A percentile compares a stretch with the other conserved stretches of the same genome.
Evolutionary conservation across 2,113 vertebrate species (phyloP).

Genomic region (Micronycteris hirsuta): DNA sequence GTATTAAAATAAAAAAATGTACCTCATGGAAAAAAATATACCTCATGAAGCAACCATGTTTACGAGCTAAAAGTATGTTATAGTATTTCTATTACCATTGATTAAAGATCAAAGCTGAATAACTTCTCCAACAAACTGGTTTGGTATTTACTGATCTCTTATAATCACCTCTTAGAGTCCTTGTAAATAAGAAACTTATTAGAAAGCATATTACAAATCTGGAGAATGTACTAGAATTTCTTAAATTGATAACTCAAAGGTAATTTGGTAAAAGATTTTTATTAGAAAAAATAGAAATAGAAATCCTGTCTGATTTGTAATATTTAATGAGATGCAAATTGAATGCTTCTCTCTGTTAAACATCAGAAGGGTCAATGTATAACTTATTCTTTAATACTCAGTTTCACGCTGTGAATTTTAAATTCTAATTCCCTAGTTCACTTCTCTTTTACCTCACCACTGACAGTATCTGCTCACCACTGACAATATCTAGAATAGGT

Average conservation of each 20-base stretch:
- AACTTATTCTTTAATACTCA: constrained; percentile 50
- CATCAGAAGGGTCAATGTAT: constrained; percentile 42
- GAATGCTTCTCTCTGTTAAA: constrained; percentile 58
- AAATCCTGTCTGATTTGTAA: constrained; percentile 21
- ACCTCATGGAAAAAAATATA: background rate
- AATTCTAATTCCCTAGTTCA: constrained; percentile 52
- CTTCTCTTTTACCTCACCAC: constrained; percentile 29
- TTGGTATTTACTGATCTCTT: background rate
- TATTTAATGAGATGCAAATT: constrained; percentile 65
- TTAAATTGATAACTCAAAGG: background rate
- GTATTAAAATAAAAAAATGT: background rate
- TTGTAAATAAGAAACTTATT: constrained; percentile 29
- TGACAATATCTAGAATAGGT: background rate
- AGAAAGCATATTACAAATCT: background rate
- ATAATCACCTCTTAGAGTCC: background rate
- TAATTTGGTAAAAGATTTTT: constrained; percentile 8
- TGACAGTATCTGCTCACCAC: constrained; percentile 18
- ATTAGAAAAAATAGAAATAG: background rate
- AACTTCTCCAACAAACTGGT: constrained; percentile 9
- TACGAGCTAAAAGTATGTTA: background rate
- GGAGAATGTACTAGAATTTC: background rate
- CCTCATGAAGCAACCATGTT: background rate
- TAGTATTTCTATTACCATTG: background rate
- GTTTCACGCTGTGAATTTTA: constrained; percentile 58
- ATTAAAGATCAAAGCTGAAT: constrained; percentile 1